These are phyloP conservation scores for Troilus luridus DNA, from an alignment of 2,888 invertebrate genomes.

Conservation along the genomic window DNA sequence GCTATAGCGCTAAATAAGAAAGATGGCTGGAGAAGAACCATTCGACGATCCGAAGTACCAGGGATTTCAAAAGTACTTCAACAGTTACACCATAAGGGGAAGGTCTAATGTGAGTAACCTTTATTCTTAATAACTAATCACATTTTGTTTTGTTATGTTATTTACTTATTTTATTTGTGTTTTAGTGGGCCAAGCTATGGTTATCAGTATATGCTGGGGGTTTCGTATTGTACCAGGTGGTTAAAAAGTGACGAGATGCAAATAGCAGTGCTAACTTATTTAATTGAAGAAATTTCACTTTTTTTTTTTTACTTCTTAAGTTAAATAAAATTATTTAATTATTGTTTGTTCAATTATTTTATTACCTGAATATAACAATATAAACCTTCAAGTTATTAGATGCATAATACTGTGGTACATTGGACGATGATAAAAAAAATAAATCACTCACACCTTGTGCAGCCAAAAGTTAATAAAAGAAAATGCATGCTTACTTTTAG, in stretches of 20 bases:
- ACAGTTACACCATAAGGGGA: conserved; percentile 55
- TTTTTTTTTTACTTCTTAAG: not conserved
- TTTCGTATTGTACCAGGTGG: not conserved
- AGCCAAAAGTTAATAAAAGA: too few relatives aligned
- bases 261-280: not conserved
- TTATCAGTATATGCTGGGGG: not conserved
- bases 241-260: not conserved
- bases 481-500: too few relatives aligned
- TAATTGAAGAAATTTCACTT: not conserved
- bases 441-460: too few relatives aligned
- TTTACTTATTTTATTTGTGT: not conserved
- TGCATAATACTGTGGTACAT: too few relatives aligned
- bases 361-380: too few relatives aligned
- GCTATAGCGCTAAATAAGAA: not conserved
- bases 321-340: not conserved
- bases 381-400: too few relatives aligned
- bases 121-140: not conserved
- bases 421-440: too few relatives aligned
- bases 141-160: not conserved
- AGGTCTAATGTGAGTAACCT: conserved; percentile 45
- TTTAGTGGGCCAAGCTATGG: conserved; percentile 42
- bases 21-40: not conserved
- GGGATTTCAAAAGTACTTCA: conserved; percentile 43
- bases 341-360: not conserved
- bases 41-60: conserved; percentile 34